These are phyloP conservation scores for Scaptomyza flava DNA, from an alignment of 2,888 invertebrate species.

Conservation along the genomic window DNA sequence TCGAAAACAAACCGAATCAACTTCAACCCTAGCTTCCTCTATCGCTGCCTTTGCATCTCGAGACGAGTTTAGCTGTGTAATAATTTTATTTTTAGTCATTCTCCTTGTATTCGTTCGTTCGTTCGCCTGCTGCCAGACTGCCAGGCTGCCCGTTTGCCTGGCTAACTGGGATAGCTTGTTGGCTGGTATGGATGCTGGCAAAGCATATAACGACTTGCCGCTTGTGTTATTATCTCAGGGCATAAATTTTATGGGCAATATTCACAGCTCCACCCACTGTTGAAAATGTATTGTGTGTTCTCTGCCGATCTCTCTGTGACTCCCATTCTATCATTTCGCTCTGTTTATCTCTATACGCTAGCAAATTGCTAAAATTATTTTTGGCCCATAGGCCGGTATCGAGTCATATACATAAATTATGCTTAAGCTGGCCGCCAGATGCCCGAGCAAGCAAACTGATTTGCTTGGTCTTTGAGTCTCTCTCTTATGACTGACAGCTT, in stretches of 20 bases:
- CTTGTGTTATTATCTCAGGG: slow-evolving; percentile 78
- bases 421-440: slow-evolving; percentile 34
- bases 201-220: slow-evolving; percentile 74
- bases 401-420: slow-evolving; percentile 52
- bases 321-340: background rate
- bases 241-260: slow-evolving; percentile 79
- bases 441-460: slow-evolving; percentile 46
- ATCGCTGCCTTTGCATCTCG: slow-evolving; percentile 72
- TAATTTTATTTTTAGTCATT: slow-evolving; percentile 72
- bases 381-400: slow-evolving; percentile 54
- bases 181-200: slow-evolving; percentile 14
- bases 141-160: slow-evolving; percentile 3
- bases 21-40: slow-evolving; percentile 54
- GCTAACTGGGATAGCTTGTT: slow-evolving; percentile 13
- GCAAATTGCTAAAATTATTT: slow-evolving; percentile 73
- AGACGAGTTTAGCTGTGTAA: slow-evolving; percentile 66
- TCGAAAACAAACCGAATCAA: slow-evolving; percentile 32
- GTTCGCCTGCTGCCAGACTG: slow-evolving; percentile 6
- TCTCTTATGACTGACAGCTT: slow-evolving; percentile 26
- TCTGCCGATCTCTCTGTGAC: slow-evolving; percentile 22
- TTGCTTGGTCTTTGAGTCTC: slow-evolving; percentile 39
- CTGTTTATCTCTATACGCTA: slow-evolving; percentile 20
- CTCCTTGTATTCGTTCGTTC: slow-evolving; percentile 22
- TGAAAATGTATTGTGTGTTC: slow-evolving; percentile 70
- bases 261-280: slow-evolving; percentile 82